Base-by-base conservation (phyloP, 1,140 invertebrate species). In the Mycetomoellerius zeteki region DNA sequence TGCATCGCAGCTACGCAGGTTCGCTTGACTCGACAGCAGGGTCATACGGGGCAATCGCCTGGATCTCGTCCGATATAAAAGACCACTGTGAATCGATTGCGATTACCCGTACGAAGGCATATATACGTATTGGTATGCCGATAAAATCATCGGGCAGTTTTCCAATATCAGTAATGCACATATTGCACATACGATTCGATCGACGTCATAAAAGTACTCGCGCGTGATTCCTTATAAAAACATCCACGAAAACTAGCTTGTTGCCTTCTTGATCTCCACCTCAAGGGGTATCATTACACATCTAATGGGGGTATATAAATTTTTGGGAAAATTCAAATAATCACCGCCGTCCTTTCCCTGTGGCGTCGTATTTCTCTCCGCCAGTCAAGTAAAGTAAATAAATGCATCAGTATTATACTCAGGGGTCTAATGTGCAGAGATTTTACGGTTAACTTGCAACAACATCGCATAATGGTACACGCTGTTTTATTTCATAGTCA, bases 381-480 rank as follows among this genome's bases (percentile, higher is more conserved):
- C 80, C 30, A n/a, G 80, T 75, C 80, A 73, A 75, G 69, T 60
- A 60, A 82, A 82, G 33, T 84, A 84, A 84, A 84, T 75, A 84
- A 84, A 84, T 84, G 80, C 69, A 84, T 84, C 69, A 60, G 69
- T 50, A 84, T 73, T 84, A 84, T 62, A 84, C 80, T 62, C 80
- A 21, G 54, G 80, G 80, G 80, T 60, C 37, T 47, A 75, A 58
- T 84, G 16, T 8, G 14, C 54, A 10, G 71, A 84, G 54, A 73
- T 73, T 84, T 84, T 84, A 84, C 80, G n/a, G 43, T 84, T 84
- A 84, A 75, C 71, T 37, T 73, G 69, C 80, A 33, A 47, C 80
- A 47, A 60, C 24, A 21, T 73, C 56, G 33, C 30, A 52, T n/a
- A 82, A 60, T 60, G 71, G 33, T 73, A 60, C 54, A 58, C 52